phyloP scores from a whole-genome alignment of 2,797 vertebrate genomes.

The Vireo griseus region DNA sequence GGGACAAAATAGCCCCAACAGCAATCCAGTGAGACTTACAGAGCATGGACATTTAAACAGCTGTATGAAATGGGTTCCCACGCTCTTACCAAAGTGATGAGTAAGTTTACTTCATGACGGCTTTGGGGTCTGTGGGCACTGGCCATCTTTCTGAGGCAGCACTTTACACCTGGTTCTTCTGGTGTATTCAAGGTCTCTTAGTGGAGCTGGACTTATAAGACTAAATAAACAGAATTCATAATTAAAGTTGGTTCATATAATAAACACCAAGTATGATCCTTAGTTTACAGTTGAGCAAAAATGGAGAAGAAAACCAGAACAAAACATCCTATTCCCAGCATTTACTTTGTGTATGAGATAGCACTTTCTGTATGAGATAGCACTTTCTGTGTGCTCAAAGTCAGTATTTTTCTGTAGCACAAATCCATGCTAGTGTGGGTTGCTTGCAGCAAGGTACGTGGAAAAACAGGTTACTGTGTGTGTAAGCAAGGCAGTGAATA shows the following conservation, averaged over 20 bases:
- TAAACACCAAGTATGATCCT: background rate
- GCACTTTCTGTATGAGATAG: background rate
- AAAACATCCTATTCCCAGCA: background rate
- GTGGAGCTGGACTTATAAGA: background rate
- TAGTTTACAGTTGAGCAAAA: background rate
- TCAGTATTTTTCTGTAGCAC: background rate
- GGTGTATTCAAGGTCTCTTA: background rate
- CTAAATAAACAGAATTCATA: background rate
- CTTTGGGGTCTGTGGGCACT: background rate
- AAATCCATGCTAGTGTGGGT: background rate
- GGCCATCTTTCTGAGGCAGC: background rate
- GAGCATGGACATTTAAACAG: rapidly evolving
- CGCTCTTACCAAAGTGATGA: background rate
- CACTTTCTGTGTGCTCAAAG: background rate
- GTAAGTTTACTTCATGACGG: background rate
- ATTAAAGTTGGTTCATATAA: background rate
- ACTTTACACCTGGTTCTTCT: background rate
- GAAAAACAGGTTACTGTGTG: background rate
- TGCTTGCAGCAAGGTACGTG: background rate
- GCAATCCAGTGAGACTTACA: background rate
- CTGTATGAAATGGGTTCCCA: background rate
- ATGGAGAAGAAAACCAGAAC: background rate
- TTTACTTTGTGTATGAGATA: background rate
- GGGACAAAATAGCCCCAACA: background rate
- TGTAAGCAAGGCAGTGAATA: background rate